Evolutionary conservation across 2,888 invertebrate species (phyloP), one percentile per base, ranked within the genome.

Genomic region (Perithous albicinctus): DNA sequence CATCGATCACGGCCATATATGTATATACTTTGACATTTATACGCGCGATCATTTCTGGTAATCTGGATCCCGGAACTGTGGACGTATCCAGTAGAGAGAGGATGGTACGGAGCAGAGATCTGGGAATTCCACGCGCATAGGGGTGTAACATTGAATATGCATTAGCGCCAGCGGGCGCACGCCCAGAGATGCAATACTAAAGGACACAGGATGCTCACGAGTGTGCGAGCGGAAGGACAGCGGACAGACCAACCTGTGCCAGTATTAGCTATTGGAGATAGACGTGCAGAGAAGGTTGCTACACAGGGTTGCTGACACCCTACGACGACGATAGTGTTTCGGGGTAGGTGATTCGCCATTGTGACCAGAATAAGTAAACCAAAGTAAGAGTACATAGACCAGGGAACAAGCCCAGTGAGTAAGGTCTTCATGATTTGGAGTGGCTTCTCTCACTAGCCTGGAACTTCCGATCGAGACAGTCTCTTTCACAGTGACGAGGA

Each of bases 131-230:
- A 43, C 51, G 64, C 80, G 70, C 76, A 80, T 63, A 82, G 77
- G 86, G 84, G 85, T 85, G 86, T 87, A 87, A 87, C 89, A 89
- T 90, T 91, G 91, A 91, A 91, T 91, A 91, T 90, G 91, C 90
- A 90, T 91, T 89, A 90, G 89, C 86, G 88, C 88, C 87, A 87
- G 86, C 61, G 70, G 46, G 72, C 66, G 63, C 63, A 86, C 86
- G 87, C 85, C 82, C 85, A 84, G 86, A 85, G 86, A 85, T 86
- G 86, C 86, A 85, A 80, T 70, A 76, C 51, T 64, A 80, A 72
- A 70, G 69, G 73, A 78, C 63, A 51, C n/a, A 59, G 38, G 29
- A 63, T 26, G 41, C 6, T 26, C 41, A 15, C 56, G 43, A 63
- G 79, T 32, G 59, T 66, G 69, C 29, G 48, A 51, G 61, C 63